A percentile compares a stretch with the other conserved stretches of the same genome.
These are phyloP conservation scores for Peucedramus taeniatus DNA, from an alignment of 2,113 vertebrate genomes.

Conservation along the genomic window DNA sequence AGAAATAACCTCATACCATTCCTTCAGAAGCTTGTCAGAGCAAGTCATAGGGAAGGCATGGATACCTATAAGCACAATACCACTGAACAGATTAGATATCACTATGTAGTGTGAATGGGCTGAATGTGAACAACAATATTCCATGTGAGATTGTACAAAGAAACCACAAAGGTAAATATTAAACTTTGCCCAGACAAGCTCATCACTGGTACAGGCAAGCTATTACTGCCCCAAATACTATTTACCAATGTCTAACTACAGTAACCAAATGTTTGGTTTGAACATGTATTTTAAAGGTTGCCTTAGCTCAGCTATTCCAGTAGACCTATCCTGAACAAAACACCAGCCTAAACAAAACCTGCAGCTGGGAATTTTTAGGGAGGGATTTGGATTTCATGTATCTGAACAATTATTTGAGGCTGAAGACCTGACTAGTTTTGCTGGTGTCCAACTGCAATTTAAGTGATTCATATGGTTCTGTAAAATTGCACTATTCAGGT, in stretches of 20 bases:
- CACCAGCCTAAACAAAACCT: neutral
- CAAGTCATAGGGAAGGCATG: neutral
- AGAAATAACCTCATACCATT: neutral
- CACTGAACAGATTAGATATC: neutral
- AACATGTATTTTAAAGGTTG: constrained; percentile 16
- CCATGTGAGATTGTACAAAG: neutral
- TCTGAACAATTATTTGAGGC: neutral
- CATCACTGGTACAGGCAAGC: neutral
- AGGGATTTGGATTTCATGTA: neutral
- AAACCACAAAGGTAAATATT: constrained; percentile 48
- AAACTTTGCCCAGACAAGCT: constrained; percentile 28
- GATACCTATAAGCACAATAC: neutral
- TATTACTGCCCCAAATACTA: constrained; percentile 24
- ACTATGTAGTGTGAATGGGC: neutral
- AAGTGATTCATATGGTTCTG: neutral
- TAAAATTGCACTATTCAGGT: neutral
- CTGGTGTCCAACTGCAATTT: neutral
- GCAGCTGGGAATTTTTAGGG: neutral
- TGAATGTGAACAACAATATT: neutral
- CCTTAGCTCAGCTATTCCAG: constrained; percentile 29
- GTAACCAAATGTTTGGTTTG: constrained; percentile 42
- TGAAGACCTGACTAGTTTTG: neutral
- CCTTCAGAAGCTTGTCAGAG: neutral
- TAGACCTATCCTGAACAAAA: neutral
- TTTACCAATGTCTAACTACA: constrained; percentile 29